phyloP scores from a whole-genome alignment of 2,797 vertebrate genomes.

The Pelodytes ibericus region DNA sequence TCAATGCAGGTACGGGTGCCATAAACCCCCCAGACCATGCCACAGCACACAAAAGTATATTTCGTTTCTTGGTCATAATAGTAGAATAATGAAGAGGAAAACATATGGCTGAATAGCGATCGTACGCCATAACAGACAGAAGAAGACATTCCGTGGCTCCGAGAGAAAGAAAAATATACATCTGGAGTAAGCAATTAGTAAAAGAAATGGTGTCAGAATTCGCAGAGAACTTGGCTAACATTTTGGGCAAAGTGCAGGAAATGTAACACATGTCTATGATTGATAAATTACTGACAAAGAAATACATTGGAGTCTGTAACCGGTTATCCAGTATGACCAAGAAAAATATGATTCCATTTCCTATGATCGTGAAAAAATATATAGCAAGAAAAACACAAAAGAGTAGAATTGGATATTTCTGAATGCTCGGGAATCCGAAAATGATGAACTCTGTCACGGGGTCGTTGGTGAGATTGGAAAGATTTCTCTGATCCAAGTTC shows the following conservation, averaged over 20 bases:
- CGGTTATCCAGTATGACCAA: neutral
- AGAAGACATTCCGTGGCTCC: slow-evolving; percentile 61
- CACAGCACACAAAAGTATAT: slow-evolving; percentile 28
- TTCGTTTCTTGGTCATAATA: slow-evolving; percentile 53
- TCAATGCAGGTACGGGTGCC: slow-evolving; percentile 59
- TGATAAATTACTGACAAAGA: slow-evolving; percentile 60
- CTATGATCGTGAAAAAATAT: slow-evolving; percentile 39
- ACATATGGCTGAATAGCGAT: slow-evolving; percentile 56
- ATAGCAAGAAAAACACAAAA: slow-evolving; percentile 1
- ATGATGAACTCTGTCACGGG: slow-evolving; percentile 11
- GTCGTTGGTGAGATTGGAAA: too few species aligned
- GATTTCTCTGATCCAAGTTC: too few species aligned
- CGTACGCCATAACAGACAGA: slow-evolving; percentile 61
- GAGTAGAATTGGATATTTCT: neutral
- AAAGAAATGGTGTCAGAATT: slow-evolving; percentile 58
- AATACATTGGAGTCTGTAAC: slow-evolving; percentile 59
- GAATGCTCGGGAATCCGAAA: slow-evolving; percentile 12
- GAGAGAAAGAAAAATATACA: slow-evolving; percentile 61
- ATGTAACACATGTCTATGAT: slow-evolving; percentile 63
- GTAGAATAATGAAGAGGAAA: slow-evolving; percentile 54
- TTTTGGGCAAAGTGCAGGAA: slow-evolving; percentile 62
- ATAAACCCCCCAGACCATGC: slow-evolving; percentile 60
- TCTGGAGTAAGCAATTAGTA: slow-evolving; percentile 53
- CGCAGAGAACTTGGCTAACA: slow-evolving; percentile 59
- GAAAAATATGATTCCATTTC: slow-evolving; percentile 45